Evolutionary conservation across 2,888 invertebrate genomes (phyloP).

Genomic region (Caenorhabditis plicata): DNA sequence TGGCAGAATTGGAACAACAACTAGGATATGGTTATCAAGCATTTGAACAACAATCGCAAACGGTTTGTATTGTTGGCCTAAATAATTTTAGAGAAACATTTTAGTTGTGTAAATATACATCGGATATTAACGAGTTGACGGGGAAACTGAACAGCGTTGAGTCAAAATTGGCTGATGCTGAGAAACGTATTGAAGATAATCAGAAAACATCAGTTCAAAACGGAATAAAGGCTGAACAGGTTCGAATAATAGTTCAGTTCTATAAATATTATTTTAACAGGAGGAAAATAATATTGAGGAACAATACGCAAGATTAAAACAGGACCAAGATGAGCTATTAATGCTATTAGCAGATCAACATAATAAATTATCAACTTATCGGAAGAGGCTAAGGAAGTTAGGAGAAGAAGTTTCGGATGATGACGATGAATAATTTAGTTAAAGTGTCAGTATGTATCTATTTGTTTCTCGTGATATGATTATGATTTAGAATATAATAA

Average conservation of each 20-base stretch:
- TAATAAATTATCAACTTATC: slow-evolving; percentile 70
- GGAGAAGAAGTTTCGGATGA: slow-evolving; percentile 58
- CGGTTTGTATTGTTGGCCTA: slow-evolving; percentile 24
- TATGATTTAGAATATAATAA: too few species aligned
- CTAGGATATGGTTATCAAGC: slow-evolving; percentile 60
- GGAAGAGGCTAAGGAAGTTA: slow-evolving; percentile 39
- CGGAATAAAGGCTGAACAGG: background rate
- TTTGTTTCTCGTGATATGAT: too few species aligned
- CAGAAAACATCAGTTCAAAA: background rate
- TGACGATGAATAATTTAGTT: slow-evolving; percentile 56
- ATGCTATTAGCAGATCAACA: slow-evolving; percentile 88
- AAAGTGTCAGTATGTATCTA: too few species aligned
- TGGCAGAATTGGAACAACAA: slow-evolving; percentile 57
- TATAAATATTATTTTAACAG: background rate
- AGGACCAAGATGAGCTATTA: slow-evolving; percentile 90
- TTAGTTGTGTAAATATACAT: background rate
- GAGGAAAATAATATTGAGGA: slow-evolving; percentile 1
- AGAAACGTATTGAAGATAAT: background rate
- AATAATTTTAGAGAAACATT: too few species aligned
- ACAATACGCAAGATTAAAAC: slow-evolving; percentile 70
- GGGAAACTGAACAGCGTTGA: too few species aligned
- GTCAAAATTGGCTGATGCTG: too few species aligned
- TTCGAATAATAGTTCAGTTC: background rate
- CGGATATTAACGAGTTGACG: background rate
- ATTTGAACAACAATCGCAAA: slow-evolving; percentile 64